phyloP scores from a whole-genome alignment of 2,113 vertebrate species.

The Hyperopisus bebe region DNA sequence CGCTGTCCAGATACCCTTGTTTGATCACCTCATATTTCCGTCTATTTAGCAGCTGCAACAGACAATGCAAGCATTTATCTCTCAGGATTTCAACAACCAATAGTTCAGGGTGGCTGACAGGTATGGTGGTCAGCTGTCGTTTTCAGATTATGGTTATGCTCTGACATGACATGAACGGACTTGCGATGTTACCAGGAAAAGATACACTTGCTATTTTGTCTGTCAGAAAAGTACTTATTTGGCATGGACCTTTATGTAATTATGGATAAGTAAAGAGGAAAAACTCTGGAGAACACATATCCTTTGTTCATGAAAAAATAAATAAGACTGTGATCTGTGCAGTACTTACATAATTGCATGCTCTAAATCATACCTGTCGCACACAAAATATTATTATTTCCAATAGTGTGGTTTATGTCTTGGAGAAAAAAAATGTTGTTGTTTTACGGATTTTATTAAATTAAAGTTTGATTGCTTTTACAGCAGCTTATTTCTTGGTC shows the following conservation, averaged over 20 bases:
- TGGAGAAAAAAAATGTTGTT: conserved; percentile 47
- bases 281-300: conserved; percentile 29
- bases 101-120: conserved; percentile 28
- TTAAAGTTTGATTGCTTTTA: conserved; percentile 37
- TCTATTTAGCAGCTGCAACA: background rate
- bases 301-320: conserved; percentile 40
- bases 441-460: conserved; percentile 25
- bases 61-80: background rate
- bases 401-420: conserved; percentile 41
- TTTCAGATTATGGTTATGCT: conserved; percentile 12
- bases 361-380: conserved; percentile 42
- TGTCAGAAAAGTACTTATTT: conserved; percentile 40
- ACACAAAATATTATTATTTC: conserved; percentile 46
- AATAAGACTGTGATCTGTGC: conserved; percentile 51
- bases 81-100: conserved; percentile 24
- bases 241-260: conserved; percentile 36
- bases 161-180: conserved; percentile 24
- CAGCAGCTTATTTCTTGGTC: background rate
- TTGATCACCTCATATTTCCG: background rate
- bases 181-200: conserved; percentile 27
- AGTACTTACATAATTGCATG: conserved; percentile 52
- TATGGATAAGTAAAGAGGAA: conserved; percentile 26
- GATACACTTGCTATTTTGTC: conserved; percentile 33
- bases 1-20: conserved; percentile 35
- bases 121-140: conserved; percentile 19